These are phyloP conservation scores for Nannoperca australis DNA, from an alignment of 2,797 vertebrate genomes.

Conservation along the genomic window DNA sequence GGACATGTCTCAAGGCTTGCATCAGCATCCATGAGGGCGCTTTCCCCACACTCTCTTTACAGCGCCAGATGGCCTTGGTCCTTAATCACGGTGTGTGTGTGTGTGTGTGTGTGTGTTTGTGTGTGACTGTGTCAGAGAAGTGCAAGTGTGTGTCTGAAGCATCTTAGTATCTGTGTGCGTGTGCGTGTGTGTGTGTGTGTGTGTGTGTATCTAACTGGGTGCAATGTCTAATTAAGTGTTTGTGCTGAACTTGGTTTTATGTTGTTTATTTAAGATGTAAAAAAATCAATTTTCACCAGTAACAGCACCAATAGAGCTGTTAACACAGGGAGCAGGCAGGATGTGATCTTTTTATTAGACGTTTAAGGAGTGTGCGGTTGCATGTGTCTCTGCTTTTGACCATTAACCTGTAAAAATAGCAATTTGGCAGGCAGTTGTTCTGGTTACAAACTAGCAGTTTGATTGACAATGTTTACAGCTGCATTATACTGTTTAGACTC, in stretches of 20 bases:
- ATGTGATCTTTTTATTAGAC: constrained; percentile 5
- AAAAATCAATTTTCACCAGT: constrained; percentile 5
- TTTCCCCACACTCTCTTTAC: constrained; percentile 67
- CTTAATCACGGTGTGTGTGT: constrained; percentile 74
- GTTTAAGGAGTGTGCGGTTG: neutral
- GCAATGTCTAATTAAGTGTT: constrained; percentile 38
- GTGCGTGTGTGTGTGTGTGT: neutral
- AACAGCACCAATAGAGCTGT: constrained; percentile 8
- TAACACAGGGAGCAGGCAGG: neutral
- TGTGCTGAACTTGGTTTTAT: constrained; percentile 36
- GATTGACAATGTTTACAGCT: constrained; percentile 35
- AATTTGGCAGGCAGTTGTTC: neutral
- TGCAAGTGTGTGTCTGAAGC: constrained; percentile 32
- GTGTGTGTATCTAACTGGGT: constrained; percentile 34
- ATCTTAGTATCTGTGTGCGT: constrained; percentile 18
- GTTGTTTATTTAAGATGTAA: constrained; percentile 41
- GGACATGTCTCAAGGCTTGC: constrained; percentile 76
- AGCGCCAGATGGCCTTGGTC: constrained; percentile 78
- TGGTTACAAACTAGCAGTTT: constrained; percentile 2
- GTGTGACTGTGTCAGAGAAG: constrained; percentile 22
- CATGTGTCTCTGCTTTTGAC: constrained; percentile 11
- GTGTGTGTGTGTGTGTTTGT: constrained; percentile 43
- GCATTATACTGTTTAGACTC: constrained; percentile 31
- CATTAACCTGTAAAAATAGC: constrained; percentile 11
- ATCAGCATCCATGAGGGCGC: constrained; percentile 75